Conservation (phyloP, 2,113 vertebrate species). For the Archocentrus centrarchus region DNA sequence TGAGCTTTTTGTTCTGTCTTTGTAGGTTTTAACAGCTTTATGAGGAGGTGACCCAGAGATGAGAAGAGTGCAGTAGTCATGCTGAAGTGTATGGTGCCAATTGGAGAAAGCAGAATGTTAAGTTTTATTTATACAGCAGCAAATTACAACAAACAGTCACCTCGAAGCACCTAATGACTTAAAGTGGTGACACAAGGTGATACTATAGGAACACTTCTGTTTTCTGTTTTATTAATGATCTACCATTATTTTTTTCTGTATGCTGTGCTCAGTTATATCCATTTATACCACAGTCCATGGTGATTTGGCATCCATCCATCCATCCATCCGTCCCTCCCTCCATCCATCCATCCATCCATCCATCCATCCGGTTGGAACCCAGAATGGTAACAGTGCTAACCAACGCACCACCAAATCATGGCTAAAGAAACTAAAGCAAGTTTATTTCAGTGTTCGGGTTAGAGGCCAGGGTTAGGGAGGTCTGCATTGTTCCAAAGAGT, state of each 20-base stretch:
- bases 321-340: no score
- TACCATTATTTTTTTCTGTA: background rate
- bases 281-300: background rate
- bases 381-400: background rate
- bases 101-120: no score
- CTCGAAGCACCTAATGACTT: no score
- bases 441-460: background rate
- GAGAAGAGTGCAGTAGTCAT: no score
- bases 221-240: background rate
- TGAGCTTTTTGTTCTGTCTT: background rate
- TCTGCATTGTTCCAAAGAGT: background rate
- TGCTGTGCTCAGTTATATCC: background rate
- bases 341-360: no score
- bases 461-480: background rate
- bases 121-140: no score
- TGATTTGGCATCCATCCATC: no score
- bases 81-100: no score
- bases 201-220: background rate
- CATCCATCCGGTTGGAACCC: no score
- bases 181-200: background rate
- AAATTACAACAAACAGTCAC: no score
- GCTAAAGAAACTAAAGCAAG: background rate
- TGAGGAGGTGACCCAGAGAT: background rate
- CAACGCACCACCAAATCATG: background rate
- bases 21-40: background rate